Conservation (phyloP, 1,140 invertebrate species). For the Chelonus insularis region DNA sequence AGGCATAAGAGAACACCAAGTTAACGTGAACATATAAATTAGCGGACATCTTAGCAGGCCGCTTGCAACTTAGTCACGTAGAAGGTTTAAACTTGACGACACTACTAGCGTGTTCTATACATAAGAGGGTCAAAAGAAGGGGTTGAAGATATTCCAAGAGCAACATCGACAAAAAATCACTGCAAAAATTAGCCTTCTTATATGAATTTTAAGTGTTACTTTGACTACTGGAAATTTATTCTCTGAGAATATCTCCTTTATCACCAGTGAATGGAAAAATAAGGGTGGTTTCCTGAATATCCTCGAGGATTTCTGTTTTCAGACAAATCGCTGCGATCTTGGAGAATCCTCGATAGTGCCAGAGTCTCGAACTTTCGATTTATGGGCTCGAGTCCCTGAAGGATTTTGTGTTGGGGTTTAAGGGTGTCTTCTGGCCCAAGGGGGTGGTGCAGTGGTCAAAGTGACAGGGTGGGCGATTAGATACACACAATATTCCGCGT, state of each 20-base stretch:
- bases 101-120: no score
- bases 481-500: conserved; percentile 35
- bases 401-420: conserved; percentile 19
- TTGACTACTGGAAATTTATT: neutral
- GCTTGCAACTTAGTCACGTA: conserved; percentile 61
- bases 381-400: conserved; percentile 31
- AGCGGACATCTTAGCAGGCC: conserved; percentile 61
- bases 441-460: conserved; percentile 32
- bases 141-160: no score
- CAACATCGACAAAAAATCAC: neutral
- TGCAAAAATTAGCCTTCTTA: neutral
- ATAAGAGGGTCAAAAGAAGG: no score
- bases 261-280: conserved; percentile 1
- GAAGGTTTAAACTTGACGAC: conserved; percentile 56
- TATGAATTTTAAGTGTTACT: neutral
- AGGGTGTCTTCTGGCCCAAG: conserved; percentile 18
- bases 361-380: conserved; percentile 33
- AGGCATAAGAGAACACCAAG: conserved; percentile 48
- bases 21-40: conserved; percentile 62
- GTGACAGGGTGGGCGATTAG: conserved; percentile 37
- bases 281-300: conserved; percentile 4
- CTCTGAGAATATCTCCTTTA: conserved; percentile 3
- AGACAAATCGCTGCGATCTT: conserved; percentile 24
- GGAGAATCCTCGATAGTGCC: conserved; percentile 16
- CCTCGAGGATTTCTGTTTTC: conserved; percentile 9